Conservation (phyloP, 2,113 vertebrate species). For the Gnathonemus echidnorhynchus region DNA sequence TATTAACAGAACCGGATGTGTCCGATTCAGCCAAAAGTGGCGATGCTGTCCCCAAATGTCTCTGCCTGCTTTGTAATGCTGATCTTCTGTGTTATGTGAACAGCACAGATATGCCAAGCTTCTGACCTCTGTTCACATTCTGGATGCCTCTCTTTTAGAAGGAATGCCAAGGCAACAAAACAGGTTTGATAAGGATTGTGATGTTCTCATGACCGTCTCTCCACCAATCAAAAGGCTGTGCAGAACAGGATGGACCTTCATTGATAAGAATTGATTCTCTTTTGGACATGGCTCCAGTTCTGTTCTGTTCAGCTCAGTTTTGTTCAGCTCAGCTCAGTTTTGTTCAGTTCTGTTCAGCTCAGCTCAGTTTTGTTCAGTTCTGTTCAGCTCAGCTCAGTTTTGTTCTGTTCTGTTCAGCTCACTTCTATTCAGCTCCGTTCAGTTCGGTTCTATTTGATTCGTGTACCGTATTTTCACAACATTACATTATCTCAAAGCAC, state of each 20-base stretch:
- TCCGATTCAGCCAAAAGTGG: neutral
- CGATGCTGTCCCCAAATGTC: neutral
- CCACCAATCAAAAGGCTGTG: neutral
- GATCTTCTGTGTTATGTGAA: neutral
- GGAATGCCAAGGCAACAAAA: neutral
- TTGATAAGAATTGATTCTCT: neutral
- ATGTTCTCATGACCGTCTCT: neutral
- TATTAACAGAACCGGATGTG: neutral
- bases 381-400: no score
- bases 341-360: no score
- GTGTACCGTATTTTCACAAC: neutral
- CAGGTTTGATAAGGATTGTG: neutral
- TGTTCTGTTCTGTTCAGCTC: neutral
- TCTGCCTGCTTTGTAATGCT: neutral
- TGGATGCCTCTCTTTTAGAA: neutral
- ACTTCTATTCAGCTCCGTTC: neutral
- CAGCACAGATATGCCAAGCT: neutral
- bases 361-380: no score
- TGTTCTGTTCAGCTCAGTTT: neutral
- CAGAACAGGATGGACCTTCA: neutral
- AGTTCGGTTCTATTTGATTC: neutral
- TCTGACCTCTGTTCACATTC: neutral
- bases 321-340: no score
- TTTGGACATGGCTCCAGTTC: neutral
- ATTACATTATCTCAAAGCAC: neutral